Base-by-base conservation (phyloP, 2,888 invertebrate species). In the Halictus ligatus region DNA sequence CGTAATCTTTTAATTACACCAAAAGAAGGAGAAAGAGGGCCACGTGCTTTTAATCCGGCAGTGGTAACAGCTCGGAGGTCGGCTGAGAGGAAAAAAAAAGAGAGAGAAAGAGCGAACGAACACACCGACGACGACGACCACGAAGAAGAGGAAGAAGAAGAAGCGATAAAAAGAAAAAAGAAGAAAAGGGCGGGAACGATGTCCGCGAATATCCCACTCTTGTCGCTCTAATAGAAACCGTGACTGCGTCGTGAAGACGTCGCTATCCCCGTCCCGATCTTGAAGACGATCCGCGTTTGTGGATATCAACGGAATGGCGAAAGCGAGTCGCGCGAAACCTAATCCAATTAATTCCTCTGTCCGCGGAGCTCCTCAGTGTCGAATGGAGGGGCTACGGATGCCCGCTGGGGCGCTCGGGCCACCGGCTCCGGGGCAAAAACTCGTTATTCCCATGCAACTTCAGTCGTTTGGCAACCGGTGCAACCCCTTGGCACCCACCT, bases 1-100 rank as follows among this genome's bases (percentile, higher is more conserved):
- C 80, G 80, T 86, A 87, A 88, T 89, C 83, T 86, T 90, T 90
- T 90, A 90, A 90, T 90, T 90, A 86, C 80, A 64, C 67, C 64
- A 29, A 35, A 43, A 25, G 72, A 74, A 29, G 58, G 78, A 67
- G 67, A 48, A 35, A 46, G 58, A 0, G 48, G n/a, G 48, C n/a
- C 13, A 43, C 50, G 43, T 21, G 78, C 78, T 69, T 76, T 83
- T 76, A 76, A 76, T 81, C 82, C 75, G 29, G 2, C 43, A 40
- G 58, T 58, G 84, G 75, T 75, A 73, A 78, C 75, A 75, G 78
- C 40, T 78, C 13, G 64, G 21, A 75, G 78, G 64, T 40, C 10
- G 29, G 21, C 7, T 25, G 60, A 71, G n/a, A n/a, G 48, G 60
- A 15, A 18, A 69, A 21, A 40, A 7, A 21, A 18, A 50, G 35